Conservation (phyloP, 2,888 invertebrate species). For the Diarsia brunnea region DNA sequence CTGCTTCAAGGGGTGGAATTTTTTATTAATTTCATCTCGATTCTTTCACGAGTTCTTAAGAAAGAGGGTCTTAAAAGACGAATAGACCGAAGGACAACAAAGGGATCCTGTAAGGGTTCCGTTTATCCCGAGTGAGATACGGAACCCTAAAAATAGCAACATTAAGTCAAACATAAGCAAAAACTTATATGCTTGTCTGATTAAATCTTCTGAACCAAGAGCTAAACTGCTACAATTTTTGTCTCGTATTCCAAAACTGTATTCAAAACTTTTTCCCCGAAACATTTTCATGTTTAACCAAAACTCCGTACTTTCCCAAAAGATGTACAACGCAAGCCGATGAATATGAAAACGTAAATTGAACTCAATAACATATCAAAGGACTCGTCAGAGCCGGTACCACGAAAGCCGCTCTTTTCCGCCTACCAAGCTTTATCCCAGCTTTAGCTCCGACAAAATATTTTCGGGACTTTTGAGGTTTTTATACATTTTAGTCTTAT, state of each 20-base stretch:
- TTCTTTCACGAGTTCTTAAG: too few relatives aligned
- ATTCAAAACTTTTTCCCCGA: conserved; percentile 45
- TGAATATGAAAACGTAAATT: conserved; percentile 82
- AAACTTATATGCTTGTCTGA: neutral
- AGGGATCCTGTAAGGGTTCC: too few relatives aligned
- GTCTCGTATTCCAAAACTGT: neutral
- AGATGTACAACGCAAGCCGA: conserved; percentile 64
- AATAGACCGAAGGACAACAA: too few relatives aligned
- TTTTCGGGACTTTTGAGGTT: conserved; percentile 67
- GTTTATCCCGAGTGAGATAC: too few relatives aligned
- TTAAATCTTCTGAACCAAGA: neutral
- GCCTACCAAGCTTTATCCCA: conserved; percentile 78
- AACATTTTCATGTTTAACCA: conserved; percentile 45
- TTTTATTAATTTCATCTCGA: too few relatives aligned
- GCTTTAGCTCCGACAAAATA: conserved; percentile 74
- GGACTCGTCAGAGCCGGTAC: conserved; percentile 76
- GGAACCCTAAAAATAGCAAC: neutral
- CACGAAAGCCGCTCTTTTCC: conserved; percentile 73
- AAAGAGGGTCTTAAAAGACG: too few relatives aligned
- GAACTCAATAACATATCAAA: conserved; percentile 85
- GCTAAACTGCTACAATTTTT: conserved; percentile 5
- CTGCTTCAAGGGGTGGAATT: too few relatives aligned
- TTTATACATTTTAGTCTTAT: conserved; percentile 57
- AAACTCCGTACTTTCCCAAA: conserved; percentile 52
- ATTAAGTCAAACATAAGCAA: neutral